Conservation (phyloP, 2,888 invertebrate species). For the Erebia palarica region DNA sequence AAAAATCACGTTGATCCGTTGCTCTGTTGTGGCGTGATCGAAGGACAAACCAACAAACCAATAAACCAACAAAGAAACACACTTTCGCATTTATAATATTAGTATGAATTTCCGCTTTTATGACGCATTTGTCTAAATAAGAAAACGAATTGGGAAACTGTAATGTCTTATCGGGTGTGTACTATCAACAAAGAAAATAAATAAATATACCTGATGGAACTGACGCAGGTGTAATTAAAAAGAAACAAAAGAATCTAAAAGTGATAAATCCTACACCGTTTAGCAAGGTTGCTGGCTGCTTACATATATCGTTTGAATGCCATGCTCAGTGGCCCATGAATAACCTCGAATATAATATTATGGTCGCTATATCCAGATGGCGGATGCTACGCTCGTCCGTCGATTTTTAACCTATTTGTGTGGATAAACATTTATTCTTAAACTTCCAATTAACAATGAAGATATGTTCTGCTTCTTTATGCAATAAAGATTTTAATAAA, state of each 20-base stretch:
- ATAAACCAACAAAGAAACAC: too few species aligned
- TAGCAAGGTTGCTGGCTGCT: constrained; percentile 41
- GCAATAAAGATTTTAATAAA: too few species aligned
- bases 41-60: too few species aligned
- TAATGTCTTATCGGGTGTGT: too few species aligned
- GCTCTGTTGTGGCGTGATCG: too few species aligned
- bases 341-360: constrained; percentile 40
- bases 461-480: too few species aligned
- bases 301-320: constrained; percentile 47
- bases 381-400: constrained; percentile 20
- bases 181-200: too few species aligned
- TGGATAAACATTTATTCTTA: not conserved
- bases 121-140: too few species aligned
- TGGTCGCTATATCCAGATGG: constrained; percentile 30
- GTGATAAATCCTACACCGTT: constrained; percentile 42
- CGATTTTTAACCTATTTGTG: not conserved
- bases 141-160: too few species aligned
- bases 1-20: too few species aligned
- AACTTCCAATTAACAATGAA: not conserved
- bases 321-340: constrained; percentile 49
- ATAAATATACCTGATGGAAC: constrained; percentile 13
- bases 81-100: too few species aligned
- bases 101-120: too few species aligned
- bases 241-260: constrained; percentile 45
- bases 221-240: constrained; percentile 43